Conservation (phyloP, 2,888 invertebrate genomes). For the Hipparchia semele region DNA sequence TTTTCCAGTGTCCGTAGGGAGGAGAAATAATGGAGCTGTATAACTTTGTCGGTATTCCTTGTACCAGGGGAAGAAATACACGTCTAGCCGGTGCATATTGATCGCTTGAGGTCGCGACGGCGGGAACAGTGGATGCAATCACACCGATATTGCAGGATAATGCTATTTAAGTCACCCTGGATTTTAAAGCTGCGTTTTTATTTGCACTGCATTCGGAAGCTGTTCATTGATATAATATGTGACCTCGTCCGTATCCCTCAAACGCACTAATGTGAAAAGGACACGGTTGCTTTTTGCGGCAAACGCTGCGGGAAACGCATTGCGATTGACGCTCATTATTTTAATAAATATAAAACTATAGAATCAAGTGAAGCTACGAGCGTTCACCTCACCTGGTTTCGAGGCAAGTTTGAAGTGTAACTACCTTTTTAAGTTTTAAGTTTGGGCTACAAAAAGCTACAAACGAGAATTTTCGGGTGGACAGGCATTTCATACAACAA, state of each 20-base stretch:
- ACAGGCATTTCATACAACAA: no score
- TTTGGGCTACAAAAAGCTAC: no score
- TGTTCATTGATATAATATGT: no score
- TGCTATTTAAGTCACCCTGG: conserved; percentile 1
- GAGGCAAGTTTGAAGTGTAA: neutral
- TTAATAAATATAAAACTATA: neutral
- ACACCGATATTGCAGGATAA: conserved; percentile 55
- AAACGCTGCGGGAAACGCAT: no score
- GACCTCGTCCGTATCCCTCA: no score
- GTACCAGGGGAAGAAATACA: conserved; percentile 64
- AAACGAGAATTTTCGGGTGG: no score
- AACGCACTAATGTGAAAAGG: no score
- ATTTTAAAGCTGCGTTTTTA: neutral
- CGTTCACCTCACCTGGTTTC: conserved; percentile 15
- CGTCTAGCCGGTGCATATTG: conserved; percentile 75
- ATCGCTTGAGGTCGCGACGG: conserved; percentile 60
- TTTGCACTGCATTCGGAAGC: neutral
- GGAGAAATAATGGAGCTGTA: conserved; percentile 30
- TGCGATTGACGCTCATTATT: no score
- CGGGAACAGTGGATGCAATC: conserved; percentile 57
- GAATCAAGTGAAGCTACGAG: conserved; percentile 1
- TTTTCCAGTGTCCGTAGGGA: conserved; percentile 17
- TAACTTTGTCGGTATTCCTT: conserved; percentile 42
- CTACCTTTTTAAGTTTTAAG: neutral
- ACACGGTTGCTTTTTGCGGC: no score